Evolutionary conservation across 2,888 invertebrate species (phyloP), one percentile per base, ranked within the genome.

Genomic region (Xanthia togata): DNA sequence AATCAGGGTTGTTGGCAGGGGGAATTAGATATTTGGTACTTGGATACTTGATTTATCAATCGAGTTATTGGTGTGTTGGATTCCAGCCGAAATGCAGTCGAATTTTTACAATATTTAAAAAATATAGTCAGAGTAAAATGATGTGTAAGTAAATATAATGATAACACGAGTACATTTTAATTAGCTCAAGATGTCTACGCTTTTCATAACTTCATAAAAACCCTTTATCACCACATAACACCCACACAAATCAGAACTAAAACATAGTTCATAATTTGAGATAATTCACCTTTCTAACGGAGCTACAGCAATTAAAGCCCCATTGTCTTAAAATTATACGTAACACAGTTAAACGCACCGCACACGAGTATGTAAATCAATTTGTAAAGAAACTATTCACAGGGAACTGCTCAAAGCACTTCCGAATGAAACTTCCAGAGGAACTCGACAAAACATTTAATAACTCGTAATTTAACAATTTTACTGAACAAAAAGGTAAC

Each of bases 331-430:
- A 77, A 84, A 59, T 69, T 59, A 63, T 77, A 85, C 86, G 85
- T 88, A 88, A 88, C 78, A 70, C 78, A 81, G 84, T 83, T 84
- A 85, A 81, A 84, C 75, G 73, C 74, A 75, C 79, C 85, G 78
- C 86, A 86, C 87, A 73, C 62, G 77, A 80, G 83, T 89, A 91
- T 89, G 89, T 90, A 91, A 91, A 92, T 92, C 90, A 90, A 92
- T 92, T 90, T 87, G 78, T 84, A 86, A 89, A 88, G 87, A 91
- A 91, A 90, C 87, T 88, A 86, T 93, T 94, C 93, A 92, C 94
- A 93, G 89, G 94, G 94, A 93, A 94, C 78, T 67, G 47, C 73
- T 72, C 41, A 41, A 20, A 78, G 72, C 78, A 89, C 90, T 93
- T 92, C 93, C 93, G 91, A 93, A 88, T 71, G 78, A 75, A 79